These are phyloP conservation scores for Latrodectus hesperus DNA, from an alignment of 2,888 invertebrate species.

Conservation along the genomic window DNA sequence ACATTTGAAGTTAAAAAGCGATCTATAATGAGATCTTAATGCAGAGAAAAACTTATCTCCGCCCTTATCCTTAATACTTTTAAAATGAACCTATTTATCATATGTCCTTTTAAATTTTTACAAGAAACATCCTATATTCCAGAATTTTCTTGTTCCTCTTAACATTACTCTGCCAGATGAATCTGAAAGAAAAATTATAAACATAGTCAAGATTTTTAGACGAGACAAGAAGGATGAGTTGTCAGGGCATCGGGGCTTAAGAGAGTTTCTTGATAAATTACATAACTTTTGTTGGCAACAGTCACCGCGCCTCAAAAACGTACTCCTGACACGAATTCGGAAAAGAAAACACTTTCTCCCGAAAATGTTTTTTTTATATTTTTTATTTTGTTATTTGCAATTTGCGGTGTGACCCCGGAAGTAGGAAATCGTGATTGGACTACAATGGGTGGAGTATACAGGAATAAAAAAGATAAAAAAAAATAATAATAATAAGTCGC, in stretches of 20 bases:
- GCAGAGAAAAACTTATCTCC: too few relatives aligned
- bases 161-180: not conserved
- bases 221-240: not conserved
- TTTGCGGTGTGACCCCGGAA: slow-evolving; percentile 50
- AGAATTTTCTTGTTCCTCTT: not conserved
- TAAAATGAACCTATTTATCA: too few relatives aligned
- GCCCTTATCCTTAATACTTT: too few relatives aligned
- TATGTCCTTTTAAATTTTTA: too few relatives aligned
- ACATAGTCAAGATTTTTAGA: not conserved
- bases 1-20: too few relatives aligned
- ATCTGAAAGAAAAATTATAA: not conserved
- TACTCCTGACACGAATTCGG: slow-evolving; percentile 50
- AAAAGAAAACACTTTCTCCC: slow-evolving; percentile 13
- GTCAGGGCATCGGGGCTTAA: not conserved
- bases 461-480: not conserved
- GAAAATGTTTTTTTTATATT: slow-evolving; percentile 7
- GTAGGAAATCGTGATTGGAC: slow-evolving; percentile 30
- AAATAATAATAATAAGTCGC: not conserved
- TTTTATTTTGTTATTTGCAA: slow-evolving; percentile 7
- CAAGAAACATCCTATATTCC: too few relatives aligned
- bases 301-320: slow-evolving; percentile 29
- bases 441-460: slow-evolving; percentile 39
- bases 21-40: too few relatives aligned
- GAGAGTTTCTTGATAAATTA: not conserved
- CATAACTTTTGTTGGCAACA: slow-evolving; percentile 10